Conservation (phyloP, 1,140 invertebrate genomes). For the Drosophila pallidifrons region DNA sequence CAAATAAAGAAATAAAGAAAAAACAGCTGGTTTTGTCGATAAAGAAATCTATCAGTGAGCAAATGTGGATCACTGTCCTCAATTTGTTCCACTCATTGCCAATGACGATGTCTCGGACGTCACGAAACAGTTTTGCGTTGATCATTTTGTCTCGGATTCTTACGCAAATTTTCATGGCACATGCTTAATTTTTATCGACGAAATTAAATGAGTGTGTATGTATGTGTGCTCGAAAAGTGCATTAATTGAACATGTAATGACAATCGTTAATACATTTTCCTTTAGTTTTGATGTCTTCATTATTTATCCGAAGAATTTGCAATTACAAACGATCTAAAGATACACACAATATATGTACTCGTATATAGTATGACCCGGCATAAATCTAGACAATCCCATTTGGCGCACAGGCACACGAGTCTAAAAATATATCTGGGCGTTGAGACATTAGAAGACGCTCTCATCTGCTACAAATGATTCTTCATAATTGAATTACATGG, state of each 20-base stretch:
- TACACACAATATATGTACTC: not conserved
- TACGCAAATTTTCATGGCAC: slow-evolving; percentile 60
- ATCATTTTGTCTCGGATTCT: slow-evolving; percentile 19
- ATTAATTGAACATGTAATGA: slow-evolving; percentile 25
- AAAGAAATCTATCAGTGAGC: slow-evolving; percentile 56
- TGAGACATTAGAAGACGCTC: slow-evolving; percentile 60
- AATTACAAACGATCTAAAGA: slow-evolving; percentile 21
- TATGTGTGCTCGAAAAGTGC: not conserved
- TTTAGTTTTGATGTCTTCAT: slow-evolving; percentile 54
- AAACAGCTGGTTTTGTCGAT: slow-evolving; percentile 35
- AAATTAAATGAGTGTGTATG: not conserved
- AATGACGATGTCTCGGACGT: slow-evolving; percentile 45
- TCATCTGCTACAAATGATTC: slow-evolving; percentile 75
- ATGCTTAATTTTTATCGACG: slow-evolving; percentile 48
- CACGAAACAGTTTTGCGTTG: not conserved
- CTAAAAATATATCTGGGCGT: slow-evolving; percentile 61
- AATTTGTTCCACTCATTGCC: slow-evolving; percentile 52
- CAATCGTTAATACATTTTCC: slow-evolving; percentile 37
- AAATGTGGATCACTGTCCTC: slow-evolving; percentile 59
- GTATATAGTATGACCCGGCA: slow-evolving; percentile 7
- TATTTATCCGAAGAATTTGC: slow-evolving; percentile 54
- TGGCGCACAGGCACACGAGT: slow-evolving; percentile 17
- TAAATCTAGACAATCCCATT: slow-evolving; percentile 34
- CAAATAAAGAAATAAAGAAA: not conserved
- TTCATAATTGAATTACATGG: slow-evolving; percentile 82